Conservation (phyloP, 2,113 vertebrate genomes). For the Forbesichthys agassizii region DNA sequence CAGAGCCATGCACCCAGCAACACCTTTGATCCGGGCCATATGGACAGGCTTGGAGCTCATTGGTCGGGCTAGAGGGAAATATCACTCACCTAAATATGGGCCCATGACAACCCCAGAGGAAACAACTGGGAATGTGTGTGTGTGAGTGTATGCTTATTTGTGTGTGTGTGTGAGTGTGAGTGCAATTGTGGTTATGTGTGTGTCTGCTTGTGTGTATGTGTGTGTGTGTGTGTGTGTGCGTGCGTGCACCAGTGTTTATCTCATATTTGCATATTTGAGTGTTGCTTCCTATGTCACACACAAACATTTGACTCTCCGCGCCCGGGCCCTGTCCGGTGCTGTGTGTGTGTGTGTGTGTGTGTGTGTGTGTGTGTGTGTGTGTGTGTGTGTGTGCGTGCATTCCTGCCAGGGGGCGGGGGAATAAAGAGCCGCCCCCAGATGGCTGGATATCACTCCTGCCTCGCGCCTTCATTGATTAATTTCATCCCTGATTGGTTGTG, state of each 20-base stretch:
- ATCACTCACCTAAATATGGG: slow-evolving; percentile 82
- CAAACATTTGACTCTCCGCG: too few species aligned
- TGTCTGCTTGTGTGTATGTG: neutral
- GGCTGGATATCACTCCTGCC: slow-evolving; percentile 81
- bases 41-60: slow-evolving; percentile 91
- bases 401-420: slow-evolving; percentile 52
- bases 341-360: neutral
- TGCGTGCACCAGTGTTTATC: slow-evolving; percentile 33
- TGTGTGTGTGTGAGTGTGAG: slow-evolving; percentile 19
- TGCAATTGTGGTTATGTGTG: slow-evolving; percentile 10
- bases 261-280: neutral
- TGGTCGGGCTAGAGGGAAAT: slow-evolving; percentile 72
- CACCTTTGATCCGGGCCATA: slow-evolving; percentile 99
- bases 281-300: too few species aligned
- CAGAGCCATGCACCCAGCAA: slow-evolving; percentile 99
- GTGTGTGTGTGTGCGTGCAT: slow-evolving; percentile 16
- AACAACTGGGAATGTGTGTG: slow-evolving; percentile 31
- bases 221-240: slow-evolving; percentile 3
- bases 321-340: neutral
- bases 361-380: slow-evolving; percentile 20
- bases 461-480: slow-evolving; percentile 87
- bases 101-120: slow-evolving; percentile 73
- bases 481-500: slow-evolving; percentile 89
- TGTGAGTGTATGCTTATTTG: neutral
- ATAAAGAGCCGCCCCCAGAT: slow-evolving; percentile 85